Evolutionary conservation across 1,140 invertebrate species (phyloP).

Genomic region (Apis mellifera): DNA sequence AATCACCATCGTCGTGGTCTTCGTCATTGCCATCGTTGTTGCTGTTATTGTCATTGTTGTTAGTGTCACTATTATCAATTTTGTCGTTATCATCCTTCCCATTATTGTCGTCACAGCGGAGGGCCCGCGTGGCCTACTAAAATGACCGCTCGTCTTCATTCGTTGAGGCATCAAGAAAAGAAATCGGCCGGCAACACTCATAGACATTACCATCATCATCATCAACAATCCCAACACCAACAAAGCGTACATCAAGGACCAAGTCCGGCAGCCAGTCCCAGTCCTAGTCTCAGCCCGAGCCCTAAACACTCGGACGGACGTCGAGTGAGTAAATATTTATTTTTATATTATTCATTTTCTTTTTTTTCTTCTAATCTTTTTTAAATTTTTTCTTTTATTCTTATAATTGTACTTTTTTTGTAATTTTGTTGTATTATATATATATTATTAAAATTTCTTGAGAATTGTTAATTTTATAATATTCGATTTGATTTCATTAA

Average conservation of each 20-base stretch:
- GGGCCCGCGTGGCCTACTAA: conserved; percentile 78
- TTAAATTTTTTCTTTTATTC: background rate
- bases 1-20: background rate
- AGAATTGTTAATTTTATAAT: no score
- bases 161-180: conserved; percentile 80
- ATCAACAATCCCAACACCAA: conserved; percentile 74
- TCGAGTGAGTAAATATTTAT: conserved; percentile 73
- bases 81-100: background rate
- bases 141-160: conserved; percentile 80
- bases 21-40: background rate
- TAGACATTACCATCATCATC: conserved; percentile 68
- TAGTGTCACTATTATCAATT: background rate
- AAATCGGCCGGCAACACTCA: conserved; percentile 71
- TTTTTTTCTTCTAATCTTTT: background rate
- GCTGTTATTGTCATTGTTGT: background rate
- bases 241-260: conserved; percentile 70
- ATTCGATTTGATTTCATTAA: background rate
- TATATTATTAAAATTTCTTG: no score
- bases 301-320: conserved; percentile 80
- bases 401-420: background rate
- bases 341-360: background rate
- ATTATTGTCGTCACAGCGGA: conserved; percentile 45
- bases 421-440: no score
- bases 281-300: conserved; percentile 77
- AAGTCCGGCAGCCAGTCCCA: conserved; percentile 74